Conservation (phyloP, 1,140 invertebrate species). For the Eupristina koningsbergeri region DNA sequence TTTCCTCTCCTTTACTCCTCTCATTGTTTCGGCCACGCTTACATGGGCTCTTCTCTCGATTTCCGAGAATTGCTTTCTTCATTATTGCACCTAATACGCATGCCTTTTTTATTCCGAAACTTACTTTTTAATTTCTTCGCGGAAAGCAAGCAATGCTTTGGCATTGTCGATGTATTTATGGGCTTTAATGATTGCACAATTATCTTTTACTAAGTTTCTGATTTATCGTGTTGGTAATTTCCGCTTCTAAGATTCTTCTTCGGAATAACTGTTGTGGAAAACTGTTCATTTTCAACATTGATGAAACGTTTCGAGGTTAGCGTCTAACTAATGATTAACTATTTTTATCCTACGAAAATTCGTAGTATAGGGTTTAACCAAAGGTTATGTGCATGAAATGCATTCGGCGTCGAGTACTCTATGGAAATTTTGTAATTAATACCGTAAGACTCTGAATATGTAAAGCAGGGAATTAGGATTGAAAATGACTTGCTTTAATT, state of each 20-base stretch:
- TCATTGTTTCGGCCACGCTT: slow-evolving; percentile 10
- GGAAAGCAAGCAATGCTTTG: neutral
- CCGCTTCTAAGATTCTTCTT: neutral
- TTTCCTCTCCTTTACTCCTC: neutral
- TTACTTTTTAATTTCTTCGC: neutral
- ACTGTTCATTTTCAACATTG: neutral
- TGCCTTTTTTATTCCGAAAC: neutral
- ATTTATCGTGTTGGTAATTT: neutral
- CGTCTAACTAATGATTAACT: neutral
- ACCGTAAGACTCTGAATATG: neutral
- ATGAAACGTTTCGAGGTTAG: neutral
- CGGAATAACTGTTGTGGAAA: neutral
- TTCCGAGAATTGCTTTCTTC: neutral
- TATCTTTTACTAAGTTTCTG: neutral
- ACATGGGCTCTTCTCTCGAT: neutral
- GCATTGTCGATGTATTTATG: neutral
- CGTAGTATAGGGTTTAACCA: neutral
- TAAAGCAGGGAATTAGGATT: no score
- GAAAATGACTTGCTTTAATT: neutral
- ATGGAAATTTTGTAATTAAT: neutral
- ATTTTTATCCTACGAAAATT: neutral
- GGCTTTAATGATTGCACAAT: neutral
- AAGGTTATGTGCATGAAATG: neutral
- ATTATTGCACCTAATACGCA: neutral
- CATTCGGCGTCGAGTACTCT: neutral